Percentiles rank a stretch among this genome's conserved stretches.
Conservation (phyloP, 1,140 invertebrate species). For the Drosophila ironensis region DNA sequence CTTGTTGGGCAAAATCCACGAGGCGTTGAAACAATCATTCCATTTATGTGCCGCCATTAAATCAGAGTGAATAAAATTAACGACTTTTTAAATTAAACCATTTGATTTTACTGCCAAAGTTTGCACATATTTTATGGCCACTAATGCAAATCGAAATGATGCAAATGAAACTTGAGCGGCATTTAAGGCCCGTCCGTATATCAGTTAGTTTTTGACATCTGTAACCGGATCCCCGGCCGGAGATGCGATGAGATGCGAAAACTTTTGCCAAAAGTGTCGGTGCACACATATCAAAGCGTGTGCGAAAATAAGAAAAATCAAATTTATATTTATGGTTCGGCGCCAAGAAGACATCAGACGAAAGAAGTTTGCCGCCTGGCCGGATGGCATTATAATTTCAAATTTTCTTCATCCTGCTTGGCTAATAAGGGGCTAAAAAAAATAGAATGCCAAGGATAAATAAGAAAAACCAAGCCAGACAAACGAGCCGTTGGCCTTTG, state of each 20-base stretch:
- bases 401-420: constrained; percentile 46
- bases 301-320: constrained; percentile 67
- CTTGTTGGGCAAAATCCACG: not conserved
- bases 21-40: constrained; percentile 31
- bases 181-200: constrained; percentile 25
- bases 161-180: constrained; percentile 41
- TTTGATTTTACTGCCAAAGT: constrained; percentile 53
- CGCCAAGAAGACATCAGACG: constrained; percentile 41
- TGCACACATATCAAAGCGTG: constrained; percentile 54
- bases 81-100: constrained; percentile 44
- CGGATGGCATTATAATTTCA: constrained; percentile 73
- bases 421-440: constrained; percentile 52
- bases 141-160: constrained; percentile 55
- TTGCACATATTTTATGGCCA: constrained; percentile 54
- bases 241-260: constrained; percentile 25
- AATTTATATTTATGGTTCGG: constrained; percentile 71
- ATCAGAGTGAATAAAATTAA: constrained; percentile 28
- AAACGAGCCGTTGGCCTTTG: constrained; percentile 38
- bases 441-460: too few species aligned
- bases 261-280: constrained; percentile 28
- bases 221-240: constrained; percentile 10
- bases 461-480: constrained; percentile 32
- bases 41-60: constrained; percentile 9
- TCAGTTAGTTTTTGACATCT: constrained; percentile 33
- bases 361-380: constrained; percentile 58